Percentiles rank a stretch among this genome's conserved stretches.
phyloP scores from a whole-genome alignment of 2,113 vertebrate genomes.

The Triplophysa rosa region DNA sequence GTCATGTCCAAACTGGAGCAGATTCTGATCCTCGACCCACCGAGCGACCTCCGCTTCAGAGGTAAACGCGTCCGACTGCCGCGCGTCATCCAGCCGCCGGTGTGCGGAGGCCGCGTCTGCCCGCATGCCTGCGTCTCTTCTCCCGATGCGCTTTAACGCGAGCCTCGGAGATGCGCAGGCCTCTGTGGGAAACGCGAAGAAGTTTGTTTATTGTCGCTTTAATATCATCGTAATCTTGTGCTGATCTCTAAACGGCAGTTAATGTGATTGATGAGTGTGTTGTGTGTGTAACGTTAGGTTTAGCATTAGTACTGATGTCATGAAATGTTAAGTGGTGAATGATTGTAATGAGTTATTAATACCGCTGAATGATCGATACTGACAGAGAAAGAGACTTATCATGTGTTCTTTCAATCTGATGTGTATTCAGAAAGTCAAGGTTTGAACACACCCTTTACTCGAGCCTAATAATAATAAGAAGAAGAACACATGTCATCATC shows the following conservation, averaged over 20 bases:
- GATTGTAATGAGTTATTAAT: not conserved
- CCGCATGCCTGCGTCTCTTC: slow-evolving; percentile 27
- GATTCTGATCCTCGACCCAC: slow-evolving; percentile 81
- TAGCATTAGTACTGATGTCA: not conserved
- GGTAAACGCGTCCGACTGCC: slow-evolving; percentile 63
- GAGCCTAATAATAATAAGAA: no score
- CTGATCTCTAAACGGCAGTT: no score
- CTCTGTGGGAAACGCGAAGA: slow-evolving; percentile 1
- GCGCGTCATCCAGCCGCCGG: not conserved
- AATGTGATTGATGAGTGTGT: not conserved
- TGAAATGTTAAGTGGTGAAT: not conserved
- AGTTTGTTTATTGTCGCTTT: not conserved
- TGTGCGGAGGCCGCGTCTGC: slow-evolving; percentile 27
- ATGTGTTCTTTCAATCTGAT: not conserved
- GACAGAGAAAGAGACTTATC: not conserved
- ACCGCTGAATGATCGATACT: not conserved
- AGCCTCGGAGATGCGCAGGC: slow-evolving; percentile 42
- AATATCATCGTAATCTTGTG: not conserved
- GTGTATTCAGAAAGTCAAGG: no score
- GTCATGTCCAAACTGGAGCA: slow-evolving; percentile 84
- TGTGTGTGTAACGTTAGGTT: not conserved
- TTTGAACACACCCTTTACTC: not conserved
- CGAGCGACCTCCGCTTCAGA: slow-evolving; percentile 86
- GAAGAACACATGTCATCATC: not conserved
- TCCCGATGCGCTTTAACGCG: slow-evolving; percentile 53